Conservation (phyloP, 1,140 invertebrate genomes). For the Gonatopus flavifemur region DNA sequence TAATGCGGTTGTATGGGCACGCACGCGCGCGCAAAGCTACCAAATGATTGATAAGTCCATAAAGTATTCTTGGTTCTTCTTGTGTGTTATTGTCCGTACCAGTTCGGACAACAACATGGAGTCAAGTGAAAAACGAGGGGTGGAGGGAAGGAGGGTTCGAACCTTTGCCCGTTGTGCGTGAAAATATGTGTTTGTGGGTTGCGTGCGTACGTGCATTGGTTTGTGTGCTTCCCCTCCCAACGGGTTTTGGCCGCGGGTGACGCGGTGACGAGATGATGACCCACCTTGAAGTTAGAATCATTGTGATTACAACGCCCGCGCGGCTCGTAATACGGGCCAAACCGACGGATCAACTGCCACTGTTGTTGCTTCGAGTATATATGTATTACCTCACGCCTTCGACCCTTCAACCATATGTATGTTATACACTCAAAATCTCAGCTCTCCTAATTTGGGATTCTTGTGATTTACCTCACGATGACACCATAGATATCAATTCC, state of each 20-base stretch:
- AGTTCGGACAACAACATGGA: constrained; percentile 15
- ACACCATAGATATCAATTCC: constrained; percentile 11
- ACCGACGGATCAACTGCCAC: constrained; percentile 46
- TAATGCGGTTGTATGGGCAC: no score
- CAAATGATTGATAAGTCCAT: constrained; percentile 60
- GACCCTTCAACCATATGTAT: no score
- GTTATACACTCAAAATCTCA: no score
- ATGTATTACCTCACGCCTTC: no score
- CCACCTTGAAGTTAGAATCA: constrained; percentile 50
- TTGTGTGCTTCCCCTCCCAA: constrained; percentile 32
- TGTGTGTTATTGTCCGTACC: no score
- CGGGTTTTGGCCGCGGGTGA: constrained; percentile 52
- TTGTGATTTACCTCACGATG: no score
- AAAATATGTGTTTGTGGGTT: constrained; percentile 3
- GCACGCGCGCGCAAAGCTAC: constrained; percentile 38
- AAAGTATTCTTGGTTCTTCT: constrained; percentile 40
- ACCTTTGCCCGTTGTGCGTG: constrained; percentile 3
- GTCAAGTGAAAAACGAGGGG: not conserved
- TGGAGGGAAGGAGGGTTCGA: not conserved
- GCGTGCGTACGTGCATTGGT: constrained; percentile 10
- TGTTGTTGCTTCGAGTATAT: constrained; percentile 35
- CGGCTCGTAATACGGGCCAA: constrained; percentile 51
- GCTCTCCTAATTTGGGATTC: no score
- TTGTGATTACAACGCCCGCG: constrained; percentile 54
- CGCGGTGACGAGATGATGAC: constrained; percentile 59